Base-by-base conservation (phyloP, 1,140 invertebrate genomes). In the Drosophila rufa region DNA sequence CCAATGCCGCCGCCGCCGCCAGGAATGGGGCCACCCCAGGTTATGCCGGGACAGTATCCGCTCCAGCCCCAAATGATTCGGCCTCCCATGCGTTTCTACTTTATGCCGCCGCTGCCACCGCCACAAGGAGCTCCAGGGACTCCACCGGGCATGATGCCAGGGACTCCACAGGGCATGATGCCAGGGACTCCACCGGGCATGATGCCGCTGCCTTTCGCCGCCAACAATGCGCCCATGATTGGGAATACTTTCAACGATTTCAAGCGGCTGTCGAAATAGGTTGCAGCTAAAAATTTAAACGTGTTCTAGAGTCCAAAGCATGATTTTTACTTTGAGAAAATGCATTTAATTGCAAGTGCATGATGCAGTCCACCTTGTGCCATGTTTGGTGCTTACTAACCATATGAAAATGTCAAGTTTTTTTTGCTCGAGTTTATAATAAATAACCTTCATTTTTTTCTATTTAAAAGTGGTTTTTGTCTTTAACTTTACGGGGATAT, bases 11-110 rank as follows among this genome's bases (percentile, higher is more conserved):
- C 22, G 14, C 51, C 33, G 33, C 51, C 22, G 17, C 36, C 19
- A n/a, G 14, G 8, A 25, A 22, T 56, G 9, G 53, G 14, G 19
- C 38, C 19, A 22, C 36, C 15, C 14, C 53, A 40, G 7, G 27
- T 57, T 36, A 17, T 40, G 15, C 45, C 30, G 14, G 17, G 25
- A 25, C 19, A 17, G 3, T 22, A 15, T 19, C 40, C 27, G 27
- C 19, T 22, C 3, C 38, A 33, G 33, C 11, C 55, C 5, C 55
- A 43, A 2, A 66, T 66, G 12, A 15, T 66, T 19, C 57, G 19
- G 11, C 30, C 57, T 8, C 19, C 19, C 8, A 15, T 9, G 0
- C 7, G 40, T 14, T 5, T 25, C 27, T 22, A 6, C 8, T 2
- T 33, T 3, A 25, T 15, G 11, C 33, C 19, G 25, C 55, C 17